phyloP scores from a whole-genome alignment of 2,888 invertebrate genomes.

The Tyria jacobaeae region DNA sequence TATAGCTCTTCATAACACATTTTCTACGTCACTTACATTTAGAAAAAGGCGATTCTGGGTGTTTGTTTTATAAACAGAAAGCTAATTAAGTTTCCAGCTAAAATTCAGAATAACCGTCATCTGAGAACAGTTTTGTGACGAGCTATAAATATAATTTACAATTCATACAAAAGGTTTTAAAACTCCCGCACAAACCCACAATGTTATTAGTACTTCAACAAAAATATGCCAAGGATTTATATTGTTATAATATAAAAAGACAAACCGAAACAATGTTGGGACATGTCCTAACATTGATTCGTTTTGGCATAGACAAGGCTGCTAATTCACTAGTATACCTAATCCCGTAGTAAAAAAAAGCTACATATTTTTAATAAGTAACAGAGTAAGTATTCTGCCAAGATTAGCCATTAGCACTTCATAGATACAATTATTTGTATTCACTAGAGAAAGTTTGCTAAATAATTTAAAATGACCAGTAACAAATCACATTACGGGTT shows the following conservation, averaged over 20 bases:
- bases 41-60: no score
- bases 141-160: slow-evolving; percentile 31
- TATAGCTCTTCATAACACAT: neutral
- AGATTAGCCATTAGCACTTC: neutral
- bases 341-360: no score
- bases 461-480: neutral
- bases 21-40: neutral
- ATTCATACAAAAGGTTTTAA: slow-evolving; percentile 16
- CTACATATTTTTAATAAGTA: neutral
- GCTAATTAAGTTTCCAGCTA: slow-evolving; percentile 25
- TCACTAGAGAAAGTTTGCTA: neutral
- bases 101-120: slow-evolving; percentile 9
- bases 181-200: neutral
- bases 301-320: no score
- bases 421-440: neutral
- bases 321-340: no score
- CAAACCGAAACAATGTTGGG: neutral
- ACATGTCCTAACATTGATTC: no score
- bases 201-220: neutral
- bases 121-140: slow-evolving; percentile 15
- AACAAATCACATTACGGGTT: neutral
- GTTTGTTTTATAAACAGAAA: slow-evolving; percentile 19
- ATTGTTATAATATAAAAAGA: neutral
- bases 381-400: no score
- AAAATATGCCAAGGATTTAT: neutral